Percentiles rank a stretch among this genome's conserved stretches.
Evolutionary conservation across 2,113 vertebrate genomes (phyloP).

Genomic region (Podarcis muralis): DNA sequence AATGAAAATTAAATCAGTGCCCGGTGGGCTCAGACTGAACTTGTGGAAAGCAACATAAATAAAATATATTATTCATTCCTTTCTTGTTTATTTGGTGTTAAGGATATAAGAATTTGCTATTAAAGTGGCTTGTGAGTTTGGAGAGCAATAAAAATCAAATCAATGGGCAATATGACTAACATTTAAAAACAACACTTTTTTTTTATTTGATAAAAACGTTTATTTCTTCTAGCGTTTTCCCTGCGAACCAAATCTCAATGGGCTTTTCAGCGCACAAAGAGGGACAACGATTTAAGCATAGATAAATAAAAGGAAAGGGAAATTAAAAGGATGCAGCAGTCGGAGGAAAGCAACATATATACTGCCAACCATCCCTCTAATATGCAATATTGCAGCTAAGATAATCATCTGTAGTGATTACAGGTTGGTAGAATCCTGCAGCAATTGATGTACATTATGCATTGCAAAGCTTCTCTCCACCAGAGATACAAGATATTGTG

Average conservation of each 20-base stretch:
- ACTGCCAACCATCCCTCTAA: neutral
- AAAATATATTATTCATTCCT: conserved; percentile 63
- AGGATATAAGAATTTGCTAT: conserved; percentile 37
- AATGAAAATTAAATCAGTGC: conserved; percentile 56
- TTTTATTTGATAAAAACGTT: conserved; percentile 12
- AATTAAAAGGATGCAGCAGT: conserved; percentile 17
- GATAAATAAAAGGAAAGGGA: conserved; percentile 43
- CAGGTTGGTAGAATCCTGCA: conserved; percentile 3
- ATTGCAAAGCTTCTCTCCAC: conserved; percentile 30
- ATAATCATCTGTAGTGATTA: conserved; percentile 19
- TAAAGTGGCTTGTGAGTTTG: conserved; percentile 47
- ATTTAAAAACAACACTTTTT: conserved; percentile 19
- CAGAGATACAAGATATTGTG: conserved; percentile 8
- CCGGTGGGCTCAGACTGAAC: conserved; percentile 12
- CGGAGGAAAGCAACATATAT: neutral
- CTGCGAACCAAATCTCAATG: conserved; percentile 3
- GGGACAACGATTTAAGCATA: conserved; percentile 16
- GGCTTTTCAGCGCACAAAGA: conserved; percentile 23
- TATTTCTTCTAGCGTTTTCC: conserved; percentile 38
- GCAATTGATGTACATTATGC: conserved; percentile 16
- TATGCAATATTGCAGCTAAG: conserved; percentile 13
- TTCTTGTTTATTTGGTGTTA: conserved; percentile 52
- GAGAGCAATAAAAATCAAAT: conserved; percentile 54
- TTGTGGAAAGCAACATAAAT: conserved; percentile 50
- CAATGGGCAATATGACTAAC: conserved; percentile 25